Base-by-base conservation (phyloP, 1,140 invertebrate species). In the Micrasema minimum region DNA sequence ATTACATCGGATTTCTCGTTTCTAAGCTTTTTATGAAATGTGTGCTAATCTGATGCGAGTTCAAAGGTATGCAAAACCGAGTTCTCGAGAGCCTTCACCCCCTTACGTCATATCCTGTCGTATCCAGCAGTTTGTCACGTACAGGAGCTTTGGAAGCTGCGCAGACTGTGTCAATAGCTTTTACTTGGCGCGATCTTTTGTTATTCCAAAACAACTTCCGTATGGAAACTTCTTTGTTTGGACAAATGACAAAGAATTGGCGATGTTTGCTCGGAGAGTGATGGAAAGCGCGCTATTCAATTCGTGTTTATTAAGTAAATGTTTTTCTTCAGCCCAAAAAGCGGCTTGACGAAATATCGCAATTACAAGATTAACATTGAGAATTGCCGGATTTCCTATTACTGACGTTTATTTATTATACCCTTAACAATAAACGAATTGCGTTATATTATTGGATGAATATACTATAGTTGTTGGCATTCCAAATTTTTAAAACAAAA, bases 81-180 rank as follows among this genome's bases (percentile, higher is more conserved):
- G 10, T 35, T 12, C 23, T 26, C 2, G 51, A 48, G 51, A 26
- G 26, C 22, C 12, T 31, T 12, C 22, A 14, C 23, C 23, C n/a
- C 16, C 7, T 23, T 53, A 14, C 50, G 12, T 16, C 31, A 22
- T 59, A 37, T 59, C 55, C 55, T 41, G 35, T 38, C 55, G 35
- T 3, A 31, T 12, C 38, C 55, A 41, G 12, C 9, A 14, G 12
- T 26, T 31, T 14, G 23, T 55, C 51, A 55, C 51, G 51, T 55
- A 55, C 26, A 4, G 50, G 50, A 31, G 51, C 51, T 31, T 31
- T 31, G 4, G 26, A 55, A 35, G 35, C 14, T 38, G 55, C 55
- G 55, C 55, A 59, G 55, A 59, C 55, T 59, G 14, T 41, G 55
- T 59, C 55, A 59, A 59, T 22, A 59, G 55, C 55, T 59, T 59